Conservation (phyloP, 2,113 vertebrate species). For the Dryoscopus gambensis region DNA sequence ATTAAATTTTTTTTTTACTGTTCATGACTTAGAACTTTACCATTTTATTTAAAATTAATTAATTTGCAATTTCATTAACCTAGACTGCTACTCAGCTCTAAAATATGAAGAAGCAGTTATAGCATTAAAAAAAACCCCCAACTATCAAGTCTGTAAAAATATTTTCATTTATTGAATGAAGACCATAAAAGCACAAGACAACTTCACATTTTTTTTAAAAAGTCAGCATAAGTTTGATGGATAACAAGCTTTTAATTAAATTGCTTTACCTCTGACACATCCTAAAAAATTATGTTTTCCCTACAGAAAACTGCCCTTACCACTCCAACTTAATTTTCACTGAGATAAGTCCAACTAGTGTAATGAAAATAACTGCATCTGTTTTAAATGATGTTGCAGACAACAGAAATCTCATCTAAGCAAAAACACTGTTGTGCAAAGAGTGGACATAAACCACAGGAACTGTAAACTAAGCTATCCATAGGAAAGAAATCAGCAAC, state of each 20-base stretch:
- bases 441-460: neutral
- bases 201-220: neutral
- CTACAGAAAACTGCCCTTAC: neutral
- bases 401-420: neutral
- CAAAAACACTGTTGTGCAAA: neutral
- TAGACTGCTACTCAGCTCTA: neutral
- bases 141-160: neutral
- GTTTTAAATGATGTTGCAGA: neutral
- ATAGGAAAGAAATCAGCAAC: neutral
- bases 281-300: neutral
- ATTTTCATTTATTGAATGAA: neutral
- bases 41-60: neutral
- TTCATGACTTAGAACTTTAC: neutral
- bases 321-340: neutral
- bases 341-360: neutral
- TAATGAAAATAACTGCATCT: neutral
- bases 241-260: neutral
- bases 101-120: neutral
- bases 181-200: neutral
- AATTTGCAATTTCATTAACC: neutral
- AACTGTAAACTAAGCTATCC: neutral
- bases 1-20: neutral
- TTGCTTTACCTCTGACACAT: neutral
- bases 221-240: neutral
- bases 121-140: neutral